phyloP scores from a whole-genome alignment of 2,113 vertebrate genomes.

The Pantherophis guttatus region DNA sequence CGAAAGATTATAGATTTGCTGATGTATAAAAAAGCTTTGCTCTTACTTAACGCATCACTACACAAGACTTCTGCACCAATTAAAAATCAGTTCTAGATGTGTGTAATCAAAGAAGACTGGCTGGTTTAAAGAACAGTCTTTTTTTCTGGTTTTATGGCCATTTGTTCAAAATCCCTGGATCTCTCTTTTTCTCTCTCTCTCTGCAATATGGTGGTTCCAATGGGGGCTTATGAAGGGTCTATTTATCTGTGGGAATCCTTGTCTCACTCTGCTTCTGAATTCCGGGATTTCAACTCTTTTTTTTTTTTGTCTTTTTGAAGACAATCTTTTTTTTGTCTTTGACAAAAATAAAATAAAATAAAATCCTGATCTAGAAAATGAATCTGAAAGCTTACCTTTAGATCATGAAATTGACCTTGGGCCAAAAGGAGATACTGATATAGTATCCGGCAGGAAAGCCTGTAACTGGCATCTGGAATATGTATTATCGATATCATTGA shows the following conservation, averaged over 20 bases:
- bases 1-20: background rate
- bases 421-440: slow-evolving; percentile 90
- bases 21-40: background rate
- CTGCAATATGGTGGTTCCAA: background rate
- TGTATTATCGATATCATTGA: slow-evolving; percentile 88
- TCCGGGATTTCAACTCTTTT: background rate
- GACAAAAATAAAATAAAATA: background rate
- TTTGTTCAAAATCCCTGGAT: background rate
- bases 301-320: background rate
- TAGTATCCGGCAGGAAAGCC: slow-evolving; percentile 82
- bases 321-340: background rate
- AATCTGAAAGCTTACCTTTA: slow-evolving; percentile 77
- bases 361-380: background rate
- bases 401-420: slow-evolving; percentile 86
- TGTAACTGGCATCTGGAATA: slow-evolving; percentile 86
- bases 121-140: background rate
- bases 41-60: background rate
- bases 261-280: background rate
- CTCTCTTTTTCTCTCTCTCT: background rate
- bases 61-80: background rate
- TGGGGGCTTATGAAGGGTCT: background rate
- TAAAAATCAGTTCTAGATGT: background rate
- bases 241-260: background rate
- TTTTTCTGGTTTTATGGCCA: background rate
- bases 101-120: background rate